Base-by-base conservation (phyloP, 2,888 invertebrate genomes). In the Geotrupes spiniger region DNA sequence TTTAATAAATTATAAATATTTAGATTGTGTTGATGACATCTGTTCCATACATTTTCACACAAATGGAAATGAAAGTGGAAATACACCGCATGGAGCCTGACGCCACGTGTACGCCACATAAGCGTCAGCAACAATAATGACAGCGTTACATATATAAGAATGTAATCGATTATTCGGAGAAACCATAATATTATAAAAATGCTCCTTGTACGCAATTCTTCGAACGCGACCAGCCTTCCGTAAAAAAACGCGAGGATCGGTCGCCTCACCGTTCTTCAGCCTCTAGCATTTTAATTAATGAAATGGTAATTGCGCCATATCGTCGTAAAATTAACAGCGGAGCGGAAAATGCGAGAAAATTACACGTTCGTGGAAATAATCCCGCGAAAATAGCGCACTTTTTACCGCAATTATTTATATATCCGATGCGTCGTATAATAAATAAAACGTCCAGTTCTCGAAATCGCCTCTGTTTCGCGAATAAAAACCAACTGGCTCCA, bases 251-350 rank as follows among this genome's bases (percentile, higher is more conserved):
- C 27, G 25, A 28, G 21, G 36, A 38, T 14, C 43, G 42, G 37
- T 36, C 45, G 37, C 47, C 15, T 47, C 42, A 33, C 50, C 44
- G 48, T 49, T 52, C 52, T 51, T 52, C 52, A 49, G 37, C 51
- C 51, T 52, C 49, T 52, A 54, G 56, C 50, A 52, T 54, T 53
- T 56, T 54, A 56, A 56, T 56, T 51, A 54, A 52, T 54, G 52
- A 49, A 54, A 54, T 52, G 54, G 51, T 54, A 56, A 54, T 54
- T 56, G 42, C 49, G 12, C 29, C 33, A 33, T 14, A 33, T 11
- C 46, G 12, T 26, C 33, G 11, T 14, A 33, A 33, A 6, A 33
- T 33, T 33, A 33, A 33, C 33, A 33, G 33, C 6, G 6, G 8
- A 5, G 10, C 33, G 33, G 12, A 21, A 21, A 21, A 6, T n/a